Base-by-base conservation (phyloP, 2,797 vertebrate genomes). In the Anabacerthia variegaticeps region DNA sequence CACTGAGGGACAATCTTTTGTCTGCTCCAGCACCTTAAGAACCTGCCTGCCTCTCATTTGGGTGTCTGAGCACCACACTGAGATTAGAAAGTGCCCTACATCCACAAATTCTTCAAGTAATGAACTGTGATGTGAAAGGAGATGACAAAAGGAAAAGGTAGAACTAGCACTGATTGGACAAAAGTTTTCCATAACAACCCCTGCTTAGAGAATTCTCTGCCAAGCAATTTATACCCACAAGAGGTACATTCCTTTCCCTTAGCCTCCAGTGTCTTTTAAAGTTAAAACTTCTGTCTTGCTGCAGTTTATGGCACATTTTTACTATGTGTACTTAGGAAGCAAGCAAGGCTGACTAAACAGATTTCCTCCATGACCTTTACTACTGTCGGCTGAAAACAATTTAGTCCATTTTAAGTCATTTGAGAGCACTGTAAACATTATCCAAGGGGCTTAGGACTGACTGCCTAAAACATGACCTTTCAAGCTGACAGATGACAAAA, bases 331-430 rank as follows among this genome's bases (percentile, higher is more conserved):
- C 81, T 94, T 88, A 93, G 75, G 56, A 95, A 96, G 79, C 75
- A 95, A 75, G 94, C 74, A 97, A 96, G 92, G 93, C 87, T 84
- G 49, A 92, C 95, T 96, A 94, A 96, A 93, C 92, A 94, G 78
- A 97, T 97, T 97, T 97, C 96, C 75, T 96, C 66, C 76, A 34
- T 97, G 97, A 97, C 97, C 97, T 98, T 98, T 97, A 93, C 80
- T 92, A 95, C 88, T 96, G 90, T 96, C 82, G 48, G 86, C 77
- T 97, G 92, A 95, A 96, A 97, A 98, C 96, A 97, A 97, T 97
- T 97, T 97, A 97, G 96, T 97, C 91, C 93, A 96, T 95, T 98
- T 98, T 96, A 96, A 97, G 94, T 97, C 96, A 98, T 97, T 96
- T 97, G 96, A 98, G 97, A 98, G 95, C 74, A 92, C 71, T 92